phyloP scores from a whole-genome alignment of 2,113 vertebrate species.

The Sylvicapra grimmia region DNA sequence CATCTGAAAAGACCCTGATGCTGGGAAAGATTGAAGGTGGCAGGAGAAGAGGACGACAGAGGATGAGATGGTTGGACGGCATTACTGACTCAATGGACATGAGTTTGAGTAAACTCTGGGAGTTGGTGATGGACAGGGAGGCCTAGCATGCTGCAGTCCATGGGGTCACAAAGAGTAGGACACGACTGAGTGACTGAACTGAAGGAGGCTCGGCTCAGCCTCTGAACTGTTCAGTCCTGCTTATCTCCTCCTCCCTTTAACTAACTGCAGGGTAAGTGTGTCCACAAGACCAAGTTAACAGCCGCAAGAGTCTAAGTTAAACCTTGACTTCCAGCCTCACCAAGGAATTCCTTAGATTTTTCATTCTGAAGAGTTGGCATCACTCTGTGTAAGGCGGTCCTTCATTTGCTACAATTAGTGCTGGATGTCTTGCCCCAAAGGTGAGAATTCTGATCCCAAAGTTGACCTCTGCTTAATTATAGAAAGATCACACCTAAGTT shows the following conservation, averaged over 20 bases:
- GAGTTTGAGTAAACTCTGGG: not conserved
- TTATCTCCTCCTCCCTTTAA: not conserved
- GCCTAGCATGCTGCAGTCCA: not conserved
- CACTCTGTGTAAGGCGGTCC: not conserved
- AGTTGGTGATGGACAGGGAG: not conserved
- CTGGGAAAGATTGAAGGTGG: not conserved
- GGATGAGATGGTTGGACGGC: not conserved
- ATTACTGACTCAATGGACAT: not conserved
- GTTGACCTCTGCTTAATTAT: not conserved
- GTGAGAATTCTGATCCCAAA: not conserved
- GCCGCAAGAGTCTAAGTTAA: not conserved
- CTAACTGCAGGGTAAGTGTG: not conserved
- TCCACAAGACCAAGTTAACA: not conserved
- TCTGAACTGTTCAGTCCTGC: not conserved
- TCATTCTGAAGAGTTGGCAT: not conserved
- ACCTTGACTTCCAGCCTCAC: not conserved
- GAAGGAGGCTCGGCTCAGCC: not conserved
- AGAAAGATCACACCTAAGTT: not conserved
- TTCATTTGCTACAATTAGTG: not conserved
- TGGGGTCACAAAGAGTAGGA: not conserved
- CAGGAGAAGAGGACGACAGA: not conserved
- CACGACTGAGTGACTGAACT: not conserved
- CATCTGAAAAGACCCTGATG: not conserved
- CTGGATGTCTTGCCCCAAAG: not conserved
- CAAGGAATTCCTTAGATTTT: not conserved